Evolutionary conservation across 2,797 vertebrate species (phyloP).

Genomic region (Pagetopsis macropterus): DNA sequence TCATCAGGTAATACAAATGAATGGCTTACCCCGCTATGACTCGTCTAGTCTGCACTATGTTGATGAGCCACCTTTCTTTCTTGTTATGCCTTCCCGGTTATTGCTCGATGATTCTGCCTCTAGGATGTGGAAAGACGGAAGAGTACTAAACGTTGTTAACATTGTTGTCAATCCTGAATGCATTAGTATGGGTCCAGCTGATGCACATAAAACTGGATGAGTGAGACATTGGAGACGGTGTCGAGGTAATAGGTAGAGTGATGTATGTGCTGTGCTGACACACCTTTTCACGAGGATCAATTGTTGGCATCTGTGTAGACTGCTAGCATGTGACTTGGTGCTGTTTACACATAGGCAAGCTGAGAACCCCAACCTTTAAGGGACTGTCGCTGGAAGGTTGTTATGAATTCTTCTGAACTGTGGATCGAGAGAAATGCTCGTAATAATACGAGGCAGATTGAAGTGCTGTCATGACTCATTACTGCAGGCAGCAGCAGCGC

Average conservation of each 20-base stretch:
- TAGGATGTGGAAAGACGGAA: constrained; percentile 9
- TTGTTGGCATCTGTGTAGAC: constrained; percentile 13
- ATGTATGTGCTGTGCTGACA: constrained; percentile 24
- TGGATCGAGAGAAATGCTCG: constrained; percentile 42
- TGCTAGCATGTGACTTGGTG: constrained; percentile 3
- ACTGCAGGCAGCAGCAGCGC: constrained; percentile 66
- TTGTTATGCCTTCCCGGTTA: background rate
- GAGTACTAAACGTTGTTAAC: constrained; percentile 19
- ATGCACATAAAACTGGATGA: constrained; percentile 3
- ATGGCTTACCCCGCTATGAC: background rate
- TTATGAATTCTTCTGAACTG: constrained; percentile 37
- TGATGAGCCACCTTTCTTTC: background rate
- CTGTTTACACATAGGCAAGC: constrained; percentile 23
- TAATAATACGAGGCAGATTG: constrained; percentile 61
- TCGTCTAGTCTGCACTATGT: background rate
- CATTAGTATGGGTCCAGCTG: constrained; percentile 44
- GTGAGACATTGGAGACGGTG: constrained; percentile 6
- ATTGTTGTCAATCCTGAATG: constrained; percentile 22
- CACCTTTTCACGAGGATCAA: constrained; percentile 28
- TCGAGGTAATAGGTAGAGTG: constrained; percentile 19
- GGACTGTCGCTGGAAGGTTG: constrained; percentile 15
- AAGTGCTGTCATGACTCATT: constrained; percentile 72
- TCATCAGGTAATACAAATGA: constrained; percentile 9
- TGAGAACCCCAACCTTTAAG: constrained; percentile 13
- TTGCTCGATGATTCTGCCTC: background rate